Conservation (phyloP, 2,797 vertebrate genomes). For the Heliangelus exortis region DNA sequence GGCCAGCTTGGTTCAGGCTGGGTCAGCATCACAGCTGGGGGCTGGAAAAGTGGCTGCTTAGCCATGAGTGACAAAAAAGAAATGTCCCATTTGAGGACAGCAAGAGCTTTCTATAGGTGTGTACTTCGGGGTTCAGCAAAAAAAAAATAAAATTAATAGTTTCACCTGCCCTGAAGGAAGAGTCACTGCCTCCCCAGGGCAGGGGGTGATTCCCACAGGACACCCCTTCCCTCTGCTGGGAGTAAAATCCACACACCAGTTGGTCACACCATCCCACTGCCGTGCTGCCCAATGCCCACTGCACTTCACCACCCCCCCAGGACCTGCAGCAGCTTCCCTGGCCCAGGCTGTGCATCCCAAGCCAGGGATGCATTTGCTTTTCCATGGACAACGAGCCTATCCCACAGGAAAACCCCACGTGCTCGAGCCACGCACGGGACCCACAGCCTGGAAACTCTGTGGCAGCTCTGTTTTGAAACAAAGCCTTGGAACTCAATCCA, state of each 20-base stretch:
- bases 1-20: neutral
- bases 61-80: neutral
- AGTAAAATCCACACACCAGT: neutral
- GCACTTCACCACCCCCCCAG: accelerated
- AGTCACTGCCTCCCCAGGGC: neutral
- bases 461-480: neutral
- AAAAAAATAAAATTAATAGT: neutral
- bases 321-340: neutral
- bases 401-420: neutral
- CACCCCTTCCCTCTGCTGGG: neutral
- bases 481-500: neutral
- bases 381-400: neutral
- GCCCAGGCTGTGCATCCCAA: neutral
- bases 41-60: neutral
- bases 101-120: neutral
- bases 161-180: neutral
- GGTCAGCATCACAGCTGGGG: neutral
- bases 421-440: neutral
- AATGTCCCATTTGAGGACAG: neutral
- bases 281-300: accelerated
- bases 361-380: accelerated
- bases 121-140: neutral
- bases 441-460: neutral
- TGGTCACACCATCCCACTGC: accelerated
- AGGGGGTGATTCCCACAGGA: accelerated